Evolutionary conservation across 2,113 vertebrate species (phyloP).

Genomic region (Chlamydotis undulata): DNA sequence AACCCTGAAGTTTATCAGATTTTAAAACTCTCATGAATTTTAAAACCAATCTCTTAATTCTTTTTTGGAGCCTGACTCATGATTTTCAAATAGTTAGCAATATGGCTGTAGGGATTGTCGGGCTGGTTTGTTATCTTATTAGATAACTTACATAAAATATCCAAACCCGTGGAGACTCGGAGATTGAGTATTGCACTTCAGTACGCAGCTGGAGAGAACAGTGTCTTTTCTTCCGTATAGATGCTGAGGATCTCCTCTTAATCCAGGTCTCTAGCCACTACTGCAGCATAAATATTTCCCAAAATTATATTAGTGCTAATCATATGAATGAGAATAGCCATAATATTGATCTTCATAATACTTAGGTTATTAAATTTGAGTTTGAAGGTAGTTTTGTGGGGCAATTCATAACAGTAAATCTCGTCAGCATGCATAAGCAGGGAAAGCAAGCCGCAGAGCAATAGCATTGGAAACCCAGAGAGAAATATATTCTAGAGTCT

Average conservation of each 20-base stretch:
- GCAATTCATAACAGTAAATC: slow-evolving; percentile 31
- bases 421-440: slow-evolving; percentile 36
- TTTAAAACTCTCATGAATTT: slow-evolving; percentile 67
- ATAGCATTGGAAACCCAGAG: slow-evolving; percentile 21
- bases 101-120: slow-evolving; percentile 54
- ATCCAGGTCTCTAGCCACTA: slow-evolving; percentile 39
- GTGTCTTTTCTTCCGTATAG: not conserved
- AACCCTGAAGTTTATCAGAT: slow-evolving; percentile 47
- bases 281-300: slow-evolving; percentile 45
- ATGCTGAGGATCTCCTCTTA: not conserved
- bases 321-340: slow-evolving; percentile 54
- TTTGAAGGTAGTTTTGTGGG: slow-evolving; percentile 55
- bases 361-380: slow-evolving; percentile 63
- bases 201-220: not conserved
- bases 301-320: slow-evolving; percentile 57
- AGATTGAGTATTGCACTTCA: slow-evolving; percentile 7
- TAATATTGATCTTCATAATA: slow-evolving; percentile 64
- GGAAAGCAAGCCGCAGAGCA: slow-evolving; percentile 46
- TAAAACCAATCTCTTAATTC: slow-evolving; percentile 59
- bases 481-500: slow-evolving; percentile 29
- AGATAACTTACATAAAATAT: slow-evolving; percentile 57
- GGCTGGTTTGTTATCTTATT: slow-evolving; percentile 47
- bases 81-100: slow-evolving; percentile 57
- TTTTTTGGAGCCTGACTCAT: slow-evolving; percentile 60
- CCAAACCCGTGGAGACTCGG: not conserved